Base-by-base conservation (phyloP, 1,140 invertebrate species). In the Drosophila oshimai region DNA sequence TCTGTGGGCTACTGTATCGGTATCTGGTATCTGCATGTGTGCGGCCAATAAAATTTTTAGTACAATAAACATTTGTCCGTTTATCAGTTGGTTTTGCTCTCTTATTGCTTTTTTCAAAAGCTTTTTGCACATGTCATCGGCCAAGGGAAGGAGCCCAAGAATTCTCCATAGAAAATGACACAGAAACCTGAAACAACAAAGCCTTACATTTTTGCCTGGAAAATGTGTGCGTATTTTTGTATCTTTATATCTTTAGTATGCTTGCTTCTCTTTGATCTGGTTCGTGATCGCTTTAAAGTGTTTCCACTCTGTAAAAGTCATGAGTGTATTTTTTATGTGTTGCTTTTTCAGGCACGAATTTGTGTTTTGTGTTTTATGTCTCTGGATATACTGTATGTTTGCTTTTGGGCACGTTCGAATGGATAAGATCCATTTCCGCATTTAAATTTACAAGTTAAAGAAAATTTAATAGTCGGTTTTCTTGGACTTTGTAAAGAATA, bases 21-120 rank as follows among this genome's bases (percentile, higher is more conserved):
- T 55, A 53, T 65, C 31, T 58, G 4, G 45, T 62, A 57, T 64
- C 44, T 62, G 47, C 64, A 34, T 64, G 36, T 77, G 26, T 67
- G 39, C 34, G 50, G 74, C 69, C 61, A 70, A 83, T 84, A 84
- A 83, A 84, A 61, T 55, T 81, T 71, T 62, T 51, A 64, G 53
- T 58, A 75, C 53, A 83, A 67, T 71, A 81, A 83, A 64, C 34
- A 83, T 73, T 60, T 44, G 49, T 47, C 24, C 68, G 39, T 73
- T 81, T 81, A 77, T 83, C 73, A 77, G 74, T 68, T 75, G 64
- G 41, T 69, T 49, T 58, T 41, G 17, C 34, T 46, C 36, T 71
- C 54, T 47, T 39, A 57, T 60, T 37, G 37, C 53, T 37, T 22
- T 70, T 70, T 18, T 51, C 50, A 55, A 45, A 74, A 54, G 53